phyloP scores from a whole-genome alignment of 2,797 vertebrate species.

The Pseudochaenichthys georgianus region DNA sequence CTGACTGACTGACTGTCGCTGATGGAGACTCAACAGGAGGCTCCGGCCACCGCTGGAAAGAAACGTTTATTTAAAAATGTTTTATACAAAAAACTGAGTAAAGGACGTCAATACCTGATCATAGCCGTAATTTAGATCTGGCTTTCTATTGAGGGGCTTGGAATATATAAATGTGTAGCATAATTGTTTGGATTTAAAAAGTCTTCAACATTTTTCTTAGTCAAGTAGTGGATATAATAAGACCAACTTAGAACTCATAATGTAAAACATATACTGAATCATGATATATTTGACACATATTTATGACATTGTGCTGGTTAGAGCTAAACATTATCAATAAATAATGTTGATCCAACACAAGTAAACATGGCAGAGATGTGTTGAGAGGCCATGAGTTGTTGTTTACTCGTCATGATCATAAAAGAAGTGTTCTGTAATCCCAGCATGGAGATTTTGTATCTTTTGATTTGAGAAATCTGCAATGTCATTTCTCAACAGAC shows the following conservation, averaged over 20 bases:
- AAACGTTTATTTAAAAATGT: not conserved
- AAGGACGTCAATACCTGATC: not conserved
- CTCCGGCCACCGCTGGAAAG: conserved; percentile 25
- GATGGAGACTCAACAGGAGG: conserved; percentile 37
- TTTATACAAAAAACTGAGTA: no score
- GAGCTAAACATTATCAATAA: not conserved
- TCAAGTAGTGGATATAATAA: not conserved
- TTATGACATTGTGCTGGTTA: not conserved
- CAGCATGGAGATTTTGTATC: not conserved
- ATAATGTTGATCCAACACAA: not conserved
- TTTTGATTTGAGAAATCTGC: not conserved
- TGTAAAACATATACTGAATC: not conserved
- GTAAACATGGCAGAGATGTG: conserved; percentile 12
- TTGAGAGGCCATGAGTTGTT: not conserved
- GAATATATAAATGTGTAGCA: not conserved
- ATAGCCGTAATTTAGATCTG: not conserved
- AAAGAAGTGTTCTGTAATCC: not conserved
- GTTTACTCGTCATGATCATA: not conserved
- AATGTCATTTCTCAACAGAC: not conserved
- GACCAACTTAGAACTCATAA: not conserved
- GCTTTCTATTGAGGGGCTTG: not conserved
- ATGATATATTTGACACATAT: not conserved
- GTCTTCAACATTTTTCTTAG: not conserved
- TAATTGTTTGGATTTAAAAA: not conserved
- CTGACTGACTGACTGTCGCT: conserved; percentile 10